Evolutionary conservation across 2,797 vertebrate genomes (phyloP), one percentile per base, ranked within the genome.

Genomic region (Tamandua tetradactyla): DNA sequence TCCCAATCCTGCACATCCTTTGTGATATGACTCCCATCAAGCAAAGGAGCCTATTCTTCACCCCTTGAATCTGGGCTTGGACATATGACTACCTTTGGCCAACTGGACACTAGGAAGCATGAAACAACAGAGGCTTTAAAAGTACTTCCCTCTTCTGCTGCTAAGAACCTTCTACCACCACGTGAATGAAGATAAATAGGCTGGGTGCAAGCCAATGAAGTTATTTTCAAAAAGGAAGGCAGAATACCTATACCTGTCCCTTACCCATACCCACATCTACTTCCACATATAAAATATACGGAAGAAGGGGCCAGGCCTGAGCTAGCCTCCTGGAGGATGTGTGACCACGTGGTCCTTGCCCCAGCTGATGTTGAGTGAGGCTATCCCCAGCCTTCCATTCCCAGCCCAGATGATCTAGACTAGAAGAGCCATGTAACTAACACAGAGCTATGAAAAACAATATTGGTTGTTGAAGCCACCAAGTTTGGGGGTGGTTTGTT

Each of bases 131-230:
- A 78, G 49, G 27, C 30, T 20, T 3, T n/a, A 23, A 62, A 81
- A 66, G 62, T 7, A 11, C 20, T 47, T 84, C 68, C 75, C 35
- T 66, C 40, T 75, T 18, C 40, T n/a, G 32, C 52, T n/a, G 2
- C 42, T 32, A 47, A 66, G 74, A 61, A n/a, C 32, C 35, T 76
- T 90, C 57, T 3, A 42, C 32, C 4, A 52, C 69, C 37, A 49
- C 0, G 0, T 0, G 22, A 83, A 76, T 1, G 47, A 89, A 20
- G 14, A 49, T 42, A 71, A n/a, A 55, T 0, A 57, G 32, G 42
- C 11, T 2, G 25, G 1, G 40, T 61, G 59, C 25, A 49, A 32
- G 11, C 52, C 42, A 11, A 35, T 37, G 25, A 35, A 25, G 20
- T 32, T 42, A 55, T 20, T 6, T 64, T 37, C n/a, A 32, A 64